Evolutionary conservation across 1,140 invertebrate species (phyloP), one percentile per base, ranked within the genome.

Genomic region (Trachymyrmex cornetzi): DNA sequence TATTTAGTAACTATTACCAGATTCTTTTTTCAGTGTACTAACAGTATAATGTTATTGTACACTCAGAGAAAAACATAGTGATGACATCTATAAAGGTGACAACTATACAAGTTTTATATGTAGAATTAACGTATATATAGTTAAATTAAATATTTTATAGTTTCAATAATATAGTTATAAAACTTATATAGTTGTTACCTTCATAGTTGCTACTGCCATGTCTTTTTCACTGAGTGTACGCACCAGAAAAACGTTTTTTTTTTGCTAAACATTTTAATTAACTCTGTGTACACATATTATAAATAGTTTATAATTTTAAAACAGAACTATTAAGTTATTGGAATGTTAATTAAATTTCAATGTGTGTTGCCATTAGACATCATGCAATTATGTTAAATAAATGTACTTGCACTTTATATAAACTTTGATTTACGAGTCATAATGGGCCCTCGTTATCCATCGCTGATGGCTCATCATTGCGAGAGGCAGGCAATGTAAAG

Each of bases 351-450:
- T 71, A 57, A 81, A 81, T 69, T 55, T 69, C 11, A 71, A 71
- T 71, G 38, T 44, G n/a, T 19, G 14, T 27, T 14, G 3, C 57
- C 16, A 55, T 57, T 57, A 71, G 4, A 19, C 27, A 16, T 38
- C 30, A 30, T 27, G 53, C 16, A 55, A 57, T 81, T 71, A 81
- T 44, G 64, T 19, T 71, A 71, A 71, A 38, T 44, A 71, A 81
- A 19, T 55, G 16, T 22, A 71, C 16, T 71, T 22, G 9, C n/a
- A 69, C n/a, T 71, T 11, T 22, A 57, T 81, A 34, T 44, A 71
- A 81, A 81, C 24, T 71, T 34, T 81, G 66, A 71, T 81, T 81
- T 81, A 81, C 71, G 16, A 53, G 34, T 38, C 64, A 57, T 81
- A 71, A 57, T 44, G 5, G 6, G 3, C 66, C 22, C 34, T 81